A percentile compares a stretch with the other conserved stretches of the same genome.
Conservation (phyloP, 2,888 invertebrate genomes). For the Mechanitis mazaeus region DNA sequence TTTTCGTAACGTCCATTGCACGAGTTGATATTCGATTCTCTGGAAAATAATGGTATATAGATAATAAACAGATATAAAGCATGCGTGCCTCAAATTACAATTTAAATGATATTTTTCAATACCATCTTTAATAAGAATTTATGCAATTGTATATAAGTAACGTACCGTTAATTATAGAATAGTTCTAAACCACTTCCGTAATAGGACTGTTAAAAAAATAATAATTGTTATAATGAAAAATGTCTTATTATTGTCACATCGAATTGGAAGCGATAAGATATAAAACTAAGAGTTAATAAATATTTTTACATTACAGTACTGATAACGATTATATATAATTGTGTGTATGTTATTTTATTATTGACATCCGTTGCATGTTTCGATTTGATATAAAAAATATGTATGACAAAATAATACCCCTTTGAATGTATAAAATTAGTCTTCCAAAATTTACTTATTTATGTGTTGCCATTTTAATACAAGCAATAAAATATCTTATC, state of each 20-base stretch:
- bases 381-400: background rate
- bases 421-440: conserved; percentile 21
- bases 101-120: conserved; percentile 62
- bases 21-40: conserved; percentile 47
- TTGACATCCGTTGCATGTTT: background rate
- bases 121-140: conserved; percentile 43
- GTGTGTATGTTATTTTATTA: background rate
- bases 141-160: conserved; percentile 28
- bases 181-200: conserved; percentile 27
- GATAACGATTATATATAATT: background rate
- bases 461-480: background rate
- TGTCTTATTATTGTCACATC: conserved; percentile 15
- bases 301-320: conserved; percentile 13
- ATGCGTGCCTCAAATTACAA: conserved; percentile 67
- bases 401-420: background rate
- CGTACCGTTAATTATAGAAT: conserved; percentile 20
- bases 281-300: conserved; percentile 11
- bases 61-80: conserved; percentile 50
- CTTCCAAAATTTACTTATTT: conserved; percentile 20
- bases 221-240: conserved; percentile 17
- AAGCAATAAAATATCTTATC: too few species aligned
- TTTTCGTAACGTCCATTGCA: conserved; percentile 62
- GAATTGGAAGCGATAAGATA: conserved; percentile 16
- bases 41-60: conserved; percentile 42
- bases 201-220: conserved; percentile 18